These are phyloP conservation scores for Scolopax mira DNA, from an alignment of 2,113 vertebrate species.

Conservation along the genomic window DNA sequence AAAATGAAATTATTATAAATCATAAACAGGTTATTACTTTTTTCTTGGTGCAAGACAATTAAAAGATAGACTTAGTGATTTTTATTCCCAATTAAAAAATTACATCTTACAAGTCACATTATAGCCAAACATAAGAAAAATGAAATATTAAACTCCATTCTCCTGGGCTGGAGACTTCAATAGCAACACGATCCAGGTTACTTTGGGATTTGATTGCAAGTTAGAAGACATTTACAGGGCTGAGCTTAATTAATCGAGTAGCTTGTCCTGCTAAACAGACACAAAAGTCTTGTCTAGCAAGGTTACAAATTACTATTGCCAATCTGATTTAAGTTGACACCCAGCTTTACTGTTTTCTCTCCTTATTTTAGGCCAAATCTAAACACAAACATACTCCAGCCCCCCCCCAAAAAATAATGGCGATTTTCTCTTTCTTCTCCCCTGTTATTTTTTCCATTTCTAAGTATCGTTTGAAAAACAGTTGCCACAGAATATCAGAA, in stretches of 20 bases:
- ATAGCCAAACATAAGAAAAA: neutral
- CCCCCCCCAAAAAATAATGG: rapidly evolving
- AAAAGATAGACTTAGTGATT: neutral
- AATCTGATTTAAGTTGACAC: neutral
- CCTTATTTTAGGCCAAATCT: neutral
- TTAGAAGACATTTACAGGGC: neutral
- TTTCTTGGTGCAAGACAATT: neutral
- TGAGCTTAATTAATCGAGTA: slow-evolving; percentile 39
- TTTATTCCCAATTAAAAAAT: slow-evolving; percentile 8
- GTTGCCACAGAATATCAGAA: neutral
- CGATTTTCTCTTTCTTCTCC: neutral
- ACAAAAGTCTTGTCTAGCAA: neutral
- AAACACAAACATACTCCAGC: neutral
- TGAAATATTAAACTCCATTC: slow-evolving; percentile 18
- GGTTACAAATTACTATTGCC: neutral
- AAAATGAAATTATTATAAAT: neutral
- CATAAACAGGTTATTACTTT: neutral
- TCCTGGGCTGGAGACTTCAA: neutral
- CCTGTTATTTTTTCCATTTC: neutral
- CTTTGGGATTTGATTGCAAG: slow-evolving; percentile 6
- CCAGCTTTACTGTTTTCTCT: neutral
- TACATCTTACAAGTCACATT: neutral
- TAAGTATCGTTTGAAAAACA: neutral
- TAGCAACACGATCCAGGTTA: neutral
- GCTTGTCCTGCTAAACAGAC: slow-evolving; percentile 6